A percentile compares a stretch with the other conserved stretches of the same genome.
phyloP scores from a whole-genome alignment of 2,797 vertebrate genomes.

The Percopsis omiscomaycus region DNA sequence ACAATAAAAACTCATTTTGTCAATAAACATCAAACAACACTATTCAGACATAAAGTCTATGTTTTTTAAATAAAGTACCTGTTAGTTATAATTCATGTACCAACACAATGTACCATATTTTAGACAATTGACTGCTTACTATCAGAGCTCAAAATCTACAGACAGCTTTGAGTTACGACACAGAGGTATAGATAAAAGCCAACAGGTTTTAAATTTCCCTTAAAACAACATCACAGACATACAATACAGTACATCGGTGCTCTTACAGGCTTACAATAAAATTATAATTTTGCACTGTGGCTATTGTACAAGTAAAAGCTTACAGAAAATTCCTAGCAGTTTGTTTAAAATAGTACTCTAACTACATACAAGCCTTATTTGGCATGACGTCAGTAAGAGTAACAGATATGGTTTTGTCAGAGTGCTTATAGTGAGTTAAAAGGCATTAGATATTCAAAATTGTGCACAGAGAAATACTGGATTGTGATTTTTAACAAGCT shows the following conservation, averaged over 20 bases:
- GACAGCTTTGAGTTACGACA: constrained; percentile 36
- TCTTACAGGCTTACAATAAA: constrained; percentile 36
- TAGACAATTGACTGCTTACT: constrained; percentile 37
- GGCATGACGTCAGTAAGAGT: constrained; percentile 67
- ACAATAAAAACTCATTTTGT: constrained; percentile 46
- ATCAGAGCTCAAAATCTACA: constrained; percentile 25
- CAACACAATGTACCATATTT: constrained; percentile 74
- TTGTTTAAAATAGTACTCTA: constrained; percentile 67
- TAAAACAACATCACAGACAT: constrained; percentile 48
- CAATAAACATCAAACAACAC: constrained; percentile 52
- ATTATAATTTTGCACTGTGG: constrained; percentile 51
- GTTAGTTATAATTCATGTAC: constrained; percentile 66
- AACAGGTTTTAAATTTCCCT: constrained; percentile 12
- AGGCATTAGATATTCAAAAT: constrained; percentile 57
- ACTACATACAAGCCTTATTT: constrained; percentile 65
- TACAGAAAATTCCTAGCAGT: constrained; percentile 58
- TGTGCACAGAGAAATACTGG: constrained; percentile 49
- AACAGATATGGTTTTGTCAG: constrained; percentile 42
- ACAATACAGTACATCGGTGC: constrained; percentile 46
- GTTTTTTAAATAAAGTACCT: constrained; percentile 63
- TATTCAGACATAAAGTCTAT: constrained; percentile 40
- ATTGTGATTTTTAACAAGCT: constrained; percentile 22
- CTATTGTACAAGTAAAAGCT: constrained; percentile 60
- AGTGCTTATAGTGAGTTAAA: constrained; percentile 39
- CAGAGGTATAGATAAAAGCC: constrained; percentile 26